These are phyloP conservation scores for Lucilia cuprina DNA, from an alignment of 1,140 invertebrate genomes.

Conservation along the genomic window DNA sequence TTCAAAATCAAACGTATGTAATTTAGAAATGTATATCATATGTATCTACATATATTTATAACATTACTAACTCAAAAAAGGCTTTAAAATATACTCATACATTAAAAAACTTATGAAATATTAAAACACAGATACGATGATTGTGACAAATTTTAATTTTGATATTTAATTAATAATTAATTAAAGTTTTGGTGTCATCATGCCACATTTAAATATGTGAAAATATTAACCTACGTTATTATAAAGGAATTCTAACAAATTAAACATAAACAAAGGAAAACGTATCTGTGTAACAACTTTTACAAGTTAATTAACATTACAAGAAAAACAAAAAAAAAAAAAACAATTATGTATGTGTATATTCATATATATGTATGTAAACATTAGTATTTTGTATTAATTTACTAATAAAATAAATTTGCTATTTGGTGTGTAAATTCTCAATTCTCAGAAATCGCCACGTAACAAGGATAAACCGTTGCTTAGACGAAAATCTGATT, in stretches of 20 bases:
- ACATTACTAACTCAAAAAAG: neutral
- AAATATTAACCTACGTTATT: too few species aligned
- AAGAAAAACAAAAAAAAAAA: too few species aligned
- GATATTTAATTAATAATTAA: neutral
- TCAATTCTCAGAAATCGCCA: conserved; percentile 33
- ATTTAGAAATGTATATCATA: too few species aligned
- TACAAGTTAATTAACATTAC: too few species aligned
- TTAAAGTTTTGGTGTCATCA: neutral
- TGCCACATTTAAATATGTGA: too few species aligned
- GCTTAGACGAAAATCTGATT: conserved; percentile 90
- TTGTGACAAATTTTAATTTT: neutral
- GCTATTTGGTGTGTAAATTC: conserved; percentile 41
- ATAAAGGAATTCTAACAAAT: too few species aligned
- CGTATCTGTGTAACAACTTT: too few species aligned
- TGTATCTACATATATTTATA: neutral
- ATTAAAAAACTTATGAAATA: neutral
- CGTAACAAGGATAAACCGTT: conserved; percentile 84
- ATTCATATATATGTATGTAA: neutral
- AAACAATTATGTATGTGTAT: neutral
- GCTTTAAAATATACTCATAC: neutral
- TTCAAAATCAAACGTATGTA: neutral
- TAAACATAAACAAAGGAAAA: too few species aligned
- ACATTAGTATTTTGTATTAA: neutral
- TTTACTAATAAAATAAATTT: neutral
- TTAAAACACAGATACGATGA: neutral